A percentile compares a stretch with the other conserved stretches of the same genome.
Conservation (phyloP, 2,797 vertebrate species). For the Sebastes aleutianus region DNA sequence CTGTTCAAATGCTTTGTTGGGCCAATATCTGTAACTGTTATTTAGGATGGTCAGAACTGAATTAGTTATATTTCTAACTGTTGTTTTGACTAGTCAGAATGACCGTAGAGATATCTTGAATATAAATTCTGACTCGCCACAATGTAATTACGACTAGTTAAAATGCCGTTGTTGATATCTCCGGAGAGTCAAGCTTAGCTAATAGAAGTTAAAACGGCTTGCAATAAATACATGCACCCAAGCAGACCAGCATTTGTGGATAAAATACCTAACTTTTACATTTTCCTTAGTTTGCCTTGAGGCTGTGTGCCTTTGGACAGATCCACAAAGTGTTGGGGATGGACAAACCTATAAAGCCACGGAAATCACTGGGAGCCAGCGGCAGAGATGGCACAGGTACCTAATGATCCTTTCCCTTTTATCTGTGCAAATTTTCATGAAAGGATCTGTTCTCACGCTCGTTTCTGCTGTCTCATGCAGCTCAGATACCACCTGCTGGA, state of each 20-base stretch:
- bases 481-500: slow-evolving; percentile 85
- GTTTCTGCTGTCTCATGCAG: slow-evolving; percentile 61
- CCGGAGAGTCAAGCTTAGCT: too few species aligned
- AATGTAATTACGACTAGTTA: too few species aligned
- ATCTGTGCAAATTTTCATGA: background rate
- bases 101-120: too few species aligned
- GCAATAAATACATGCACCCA: background rate
- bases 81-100: too few species aligned
- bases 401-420: background rate
- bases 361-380: slow-evolving; percentile 76
- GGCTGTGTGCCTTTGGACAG: slow-evolving; percentile 94
- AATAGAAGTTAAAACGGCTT: too few species aligned
- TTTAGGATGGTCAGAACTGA: too few species aligned
- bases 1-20: too few species aligned
- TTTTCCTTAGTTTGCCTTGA: slow-evolving; percentile 87
- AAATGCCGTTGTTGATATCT: too few species aligned
- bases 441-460: background rate
- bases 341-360: slow-evolving; percentile 88
- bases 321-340: slow-evolving; percentile 96
- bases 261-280: background rate
- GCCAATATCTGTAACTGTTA: too few species aligned
- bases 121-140: too few species aligned
- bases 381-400: slow-evolving; percentile 75
- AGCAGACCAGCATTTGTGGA: background rate
- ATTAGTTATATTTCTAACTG: too few species aligned